Percentiles rank a stretch among this genome's conserved stretches.
These are phyloP conservation scores for Lipotes vexillifer DNA, from an alignment of 2,113 vertebrate species.

Conservation along the genomic window DNA sequence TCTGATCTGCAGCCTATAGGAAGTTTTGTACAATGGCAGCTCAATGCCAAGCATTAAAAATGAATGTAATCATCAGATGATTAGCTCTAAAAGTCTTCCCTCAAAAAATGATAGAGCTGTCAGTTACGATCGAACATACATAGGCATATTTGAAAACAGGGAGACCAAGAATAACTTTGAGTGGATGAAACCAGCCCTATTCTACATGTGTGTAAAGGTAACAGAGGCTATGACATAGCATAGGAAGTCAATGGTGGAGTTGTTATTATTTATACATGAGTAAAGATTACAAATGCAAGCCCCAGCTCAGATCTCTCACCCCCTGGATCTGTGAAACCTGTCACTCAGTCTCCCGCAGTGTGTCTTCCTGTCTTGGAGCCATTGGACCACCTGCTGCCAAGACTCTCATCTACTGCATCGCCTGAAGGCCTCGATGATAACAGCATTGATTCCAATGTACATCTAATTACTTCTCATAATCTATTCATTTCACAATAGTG, in stretches of 20 bases:
- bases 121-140: conserved; percentile 55
- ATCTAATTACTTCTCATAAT: conserved; percentile 99
- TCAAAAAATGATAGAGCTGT: conserved; percentile 68
- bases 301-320: conserved; percentile 89
- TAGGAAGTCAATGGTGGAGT: conserved; percentile 87
- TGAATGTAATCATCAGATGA: conserved; percentile 72
- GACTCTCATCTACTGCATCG: conserved; percentile 91
- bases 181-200: conserved; percentile 51
- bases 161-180: conserved; percentile 65
- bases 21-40: conserved; percentile 64
- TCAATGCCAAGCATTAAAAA: conserved; percentile 67
- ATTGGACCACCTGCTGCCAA: conserved; percentile 91
- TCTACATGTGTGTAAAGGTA: conserved; percentile 64
- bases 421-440: conserved; percentile 93
- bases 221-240: conserved; percentile 86
- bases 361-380: conserved; percentile 91
- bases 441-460: conserved; percentile 99
- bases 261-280: conserved; percentile 93
- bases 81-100: conserved; percentile 67
- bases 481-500: conserved; percentile 99
- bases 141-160: conserved; percentile 60
- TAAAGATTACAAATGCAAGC: conserved; percentile 91
- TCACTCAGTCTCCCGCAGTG: conserved; percentile 90
- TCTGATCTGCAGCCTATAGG: conserved; percentile 60
- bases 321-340: conserved; percentile 90